Conservation (phyloP, 23 tunicate genomes). For the Phallusia fumigata region DNA sequence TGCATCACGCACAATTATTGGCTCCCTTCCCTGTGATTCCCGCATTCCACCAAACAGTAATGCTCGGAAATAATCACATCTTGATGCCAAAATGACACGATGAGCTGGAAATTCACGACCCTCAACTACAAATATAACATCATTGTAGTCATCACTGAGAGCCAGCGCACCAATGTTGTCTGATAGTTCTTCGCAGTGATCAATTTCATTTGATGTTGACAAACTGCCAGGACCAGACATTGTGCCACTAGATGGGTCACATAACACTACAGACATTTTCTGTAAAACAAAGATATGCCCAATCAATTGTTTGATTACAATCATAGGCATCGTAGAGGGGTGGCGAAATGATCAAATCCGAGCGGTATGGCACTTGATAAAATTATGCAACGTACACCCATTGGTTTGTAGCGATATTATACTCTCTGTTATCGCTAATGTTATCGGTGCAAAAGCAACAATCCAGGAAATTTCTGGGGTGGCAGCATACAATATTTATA, state of each 20-base stretch:
- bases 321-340: no score
- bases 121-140: slow-evolving; percentile 85
- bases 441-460: no score
- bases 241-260: slow-evolving; percentile 22
- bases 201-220: slow-evolving; percentile 36
- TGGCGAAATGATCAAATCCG: no score
- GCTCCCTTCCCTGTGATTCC: slow-evolving; percentile 54
- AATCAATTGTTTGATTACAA: no score
- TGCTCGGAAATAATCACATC: slow-evolving; percentile 91
- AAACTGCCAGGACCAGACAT: neutral
- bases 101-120: slow-evolving; percentile 75
- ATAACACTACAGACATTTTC: slow-evolving; percentile 63
- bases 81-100: slow-evolving; percentile 82
- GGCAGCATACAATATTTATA: no score
- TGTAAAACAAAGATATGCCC: neutral
- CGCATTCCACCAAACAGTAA: slow-evolving; percentile 95
- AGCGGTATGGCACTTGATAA: no score
- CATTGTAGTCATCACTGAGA: slow-evolving; percentile 61
- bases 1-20: slow-evolving; percentile 58
- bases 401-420: no score
- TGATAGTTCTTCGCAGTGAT: slow-evolving; percentile 70
- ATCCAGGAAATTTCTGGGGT: no score
- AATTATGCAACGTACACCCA: no score
- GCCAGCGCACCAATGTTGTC: slow-evolving; percentile 69
- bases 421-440: no score